Evolutionary conservation across 23 tunicate genomes (phyloP), one percentile per base, ranked within the genome.

Genomic region (Ascidia mentula): DNA sequence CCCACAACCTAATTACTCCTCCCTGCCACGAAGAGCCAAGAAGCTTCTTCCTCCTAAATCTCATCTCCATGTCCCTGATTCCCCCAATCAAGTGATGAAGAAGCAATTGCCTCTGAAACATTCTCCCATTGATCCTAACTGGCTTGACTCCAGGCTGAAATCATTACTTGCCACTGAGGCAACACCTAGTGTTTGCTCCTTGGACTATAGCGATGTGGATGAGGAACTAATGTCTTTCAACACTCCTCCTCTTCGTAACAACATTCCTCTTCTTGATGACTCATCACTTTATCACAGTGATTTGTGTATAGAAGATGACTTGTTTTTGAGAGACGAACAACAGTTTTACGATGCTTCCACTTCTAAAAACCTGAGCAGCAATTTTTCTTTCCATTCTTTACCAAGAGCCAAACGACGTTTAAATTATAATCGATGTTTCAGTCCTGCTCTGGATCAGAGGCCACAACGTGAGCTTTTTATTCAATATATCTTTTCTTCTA

Each of bases 11-110:
- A 24, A 40, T 69, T 40, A 45, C 81, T 77, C 38, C 8, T 74
- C 78, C 24, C 53, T 74, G 3, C 78, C 78, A 3, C 36, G 78
- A 74, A 74, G 78, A 37, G 53, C 28, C 53, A 74, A 74, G 24
- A 53, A 53, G 13, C 28, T 28, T 9, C 65, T 53, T 9, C 65
- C 53, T 42, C 53, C 53, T 15, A 15, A 9, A 12, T 42, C 65
- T 1, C 22, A 53, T 3, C 22, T 3, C 7, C 65, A 9, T 9
- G 24, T 3, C 13, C 65, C 22, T 20, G 24, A 53, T 20, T 53
- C 65, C 24, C n/a, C n/a, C n/a, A n/a, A n/a, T n/a, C n/a, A n/a
- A n/a, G n/a, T n/a, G n/a, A 1, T 53, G 2, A 1, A 3, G 13
- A 53, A 53, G 24, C 28, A 53, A 53, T 3, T 9, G 28, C 65